Conservation (phyloP, 1,140 invertebrate species). For the Leptestheria dahalacensis region DNA sequence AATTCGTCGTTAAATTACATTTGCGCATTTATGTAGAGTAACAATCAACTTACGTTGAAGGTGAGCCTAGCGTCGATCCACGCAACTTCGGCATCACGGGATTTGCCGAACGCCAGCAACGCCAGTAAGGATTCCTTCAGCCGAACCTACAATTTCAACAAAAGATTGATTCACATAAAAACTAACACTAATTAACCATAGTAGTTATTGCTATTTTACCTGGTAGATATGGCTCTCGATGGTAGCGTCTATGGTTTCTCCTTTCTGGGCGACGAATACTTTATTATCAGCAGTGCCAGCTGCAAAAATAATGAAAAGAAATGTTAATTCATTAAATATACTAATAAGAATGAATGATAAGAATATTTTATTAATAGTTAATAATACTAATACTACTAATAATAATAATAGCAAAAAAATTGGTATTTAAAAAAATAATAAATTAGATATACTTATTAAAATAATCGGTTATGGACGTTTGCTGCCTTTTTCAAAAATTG, state of each 20-base stretch:
- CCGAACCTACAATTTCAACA: constrained; percentile 41
- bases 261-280: constrained; percentile 67
- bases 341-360: too few relatives aligned
- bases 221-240: constrained; percentile 98
- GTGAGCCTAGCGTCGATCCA: constrained; percentile 40
- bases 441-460: too few relatives aligned
- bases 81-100: constrained; percentile 74
- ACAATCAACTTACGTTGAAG: constrained; percentile 4
- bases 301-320: neutral
- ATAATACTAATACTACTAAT: too few relatives aligned
- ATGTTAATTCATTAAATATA: too few relatives aligned
- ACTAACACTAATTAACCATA: constrained; percentile 1
- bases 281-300: constrained; percentile 38
- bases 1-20: too few relatives aligned
- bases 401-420: neutral
- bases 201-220: constrained; percentile 34
- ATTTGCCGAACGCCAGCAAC: constrained; percentile 67
- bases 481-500: too few relatives aligned
- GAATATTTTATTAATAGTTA: too few relatives aligned
- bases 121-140: constrained; percentile 79
- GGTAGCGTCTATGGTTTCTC: constrained; percentile 85
- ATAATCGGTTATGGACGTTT: too few relatives aligned
- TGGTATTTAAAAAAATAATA: too few relatives aligned
- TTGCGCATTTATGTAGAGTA: too few relatives aligned
- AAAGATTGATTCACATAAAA: constrained; percentile 5